Percentiles rank a stretch among this genome's conserved stretches.
phyloP scores from a whole-genome alignment of 1,140 invertebrate species.

The Trichonephila inaurata region DNA sequence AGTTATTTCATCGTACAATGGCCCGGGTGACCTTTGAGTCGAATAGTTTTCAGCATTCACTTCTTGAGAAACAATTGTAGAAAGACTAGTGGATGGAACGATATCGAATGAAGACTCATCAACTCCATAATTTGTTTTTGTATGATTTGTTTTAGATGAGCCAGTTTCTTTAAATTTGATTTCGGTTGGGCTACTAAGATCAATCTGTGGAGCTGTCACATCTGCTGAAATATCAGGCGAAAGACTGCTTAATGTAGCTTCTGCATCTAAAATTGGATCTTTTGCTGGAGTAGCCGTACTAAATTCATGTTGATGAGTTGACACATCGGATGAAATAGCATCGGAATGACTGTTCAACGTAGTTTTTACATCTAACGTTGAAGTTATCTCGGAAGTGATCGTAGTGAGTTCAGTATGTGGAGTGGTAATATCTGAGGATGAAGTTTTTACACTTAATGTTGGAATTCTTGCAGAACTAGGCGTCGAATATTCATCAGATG shows the following conservation, averaged over 20 bases:
- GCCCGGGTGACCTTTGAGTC: background rate
- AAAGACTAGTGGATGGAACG: background rate
- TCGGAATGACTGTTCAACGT: background rate
- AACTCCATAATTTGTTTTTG: background rate
- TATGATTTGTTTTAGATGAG: background rate
- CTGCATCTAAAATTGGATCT: background rate
- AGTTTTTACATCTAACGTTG: background rate
- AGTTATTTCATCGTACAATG: background rate
- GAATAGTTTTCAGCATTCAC: background rate
- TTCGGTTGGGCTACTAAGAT: background rate
- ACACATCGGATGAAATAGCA: background rate
- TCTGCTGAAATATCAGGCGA: background rate
- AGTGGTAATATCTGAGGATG: background rate
- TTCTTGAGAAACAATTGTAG: background rate
- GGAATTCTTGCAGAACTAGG: background rate
- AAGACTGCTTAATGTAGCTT: background rate
- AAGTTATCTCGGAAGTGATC: background rate
- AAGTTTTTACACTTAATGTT: background rate
- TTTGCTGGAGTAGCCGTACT: too few species aligned
- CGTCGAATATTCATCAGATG: background rate
- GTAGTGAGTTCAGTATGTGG: background rate
- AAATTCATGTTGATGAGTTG: background rate
- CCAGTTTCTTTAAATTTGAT: background rate
- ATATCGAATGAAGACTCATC: background rate
- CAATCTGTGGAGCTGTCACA: background rate